Percentiles rank a stretch among this genome's conserved stretches.
phyloP scores from a whole-genome alignment of 2,113 vertebrate genomes.

The Solenodon paradoxus region DNA sequence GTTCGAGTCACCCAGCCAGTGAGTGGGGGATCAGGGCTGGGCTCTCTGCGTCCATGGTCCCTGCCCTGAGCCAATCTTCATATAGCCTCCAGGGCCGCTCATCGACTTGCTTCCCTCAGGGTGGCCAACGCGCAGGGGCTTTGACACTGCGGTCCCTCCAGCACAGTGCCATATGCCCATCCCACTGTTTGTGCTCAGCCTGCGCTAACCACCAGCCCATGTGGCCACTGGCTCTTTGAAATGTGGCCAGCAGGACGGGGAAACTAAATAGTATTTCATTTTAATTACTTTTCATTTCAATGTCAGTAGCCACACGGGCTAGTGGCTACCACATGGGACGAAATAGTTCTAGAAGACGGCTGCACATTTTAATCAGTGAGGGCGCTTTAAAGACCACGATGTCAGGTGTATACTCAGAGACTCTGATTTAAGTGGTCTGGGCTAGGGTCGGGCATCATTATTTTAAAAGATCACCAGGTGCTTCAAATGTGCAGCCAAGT shows the following conservation, averaged over 20 bases:
- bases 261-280: background rate
- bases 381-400: background rate
- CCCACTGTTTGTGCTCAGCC: no score
- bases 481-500: no score
- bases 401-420: background rate
- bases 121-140: no score
- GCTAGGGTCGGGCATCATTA: background rate
- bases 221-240: background rate
- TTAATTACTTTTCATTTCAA: background rate
- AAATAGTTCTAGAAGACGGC: background rate
- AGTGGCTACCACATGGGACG: background rate
- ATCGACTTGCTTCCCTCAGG: background rate
- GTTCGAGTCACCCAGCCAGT: background rate
- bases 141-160: no score
- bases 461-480: background rate
- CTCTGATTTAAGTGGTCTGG: background rate
- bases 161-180: no score
- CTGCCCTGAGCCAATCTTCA: background rate
- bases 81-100: background rate
- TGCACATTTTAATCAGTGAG: background rate
- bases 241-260: background rate
- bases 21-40: no score
- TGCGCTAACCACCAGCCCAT: background rate
- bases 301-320: background rate
- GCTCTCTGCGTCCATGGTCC: accelerated